Conservation (phyloP, 2,888 invertebrate genomes). For the Horisme vitalbata region DNA sequence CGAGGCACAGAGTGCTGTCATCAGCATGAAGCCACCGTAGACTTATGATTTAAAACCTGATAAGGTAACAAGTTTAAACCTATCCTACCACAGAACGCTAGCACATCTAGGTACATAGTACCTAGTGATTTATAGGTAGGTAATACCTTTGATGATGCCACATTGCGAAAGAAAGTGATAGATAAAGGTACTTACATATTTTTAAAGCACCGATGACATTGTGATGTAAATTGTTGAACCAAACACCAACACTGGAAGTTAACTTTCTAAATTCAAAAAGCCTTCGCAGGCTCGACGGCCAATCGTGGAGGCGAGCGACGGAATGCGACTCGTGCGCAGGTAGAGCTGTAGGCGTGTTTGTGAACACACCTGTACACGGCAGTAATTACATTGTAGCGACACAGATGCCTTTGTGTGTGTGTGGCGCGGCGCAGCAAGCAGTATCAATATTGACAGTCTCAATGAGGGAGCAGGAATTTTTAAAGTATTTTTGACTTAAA, state of each 20-base stretch:
- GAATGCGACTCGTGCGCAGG: conserved; percentile 81
- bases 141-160: conserved; percentile 15
- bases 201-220: conserved; percentile 45
- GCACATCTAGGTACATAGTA: neutral
- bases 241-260: conserved; percentile 47
- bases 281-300: conserved; percentile 68
- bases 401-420: conserved; percentile 40
- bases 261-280: conserved; percentile 73
- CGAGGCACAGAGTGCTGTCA: too few species aligned
- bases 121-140: neutral
- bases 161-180: conserved; percentile 9
- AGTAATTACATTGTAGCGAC: conserved; percentile 58
- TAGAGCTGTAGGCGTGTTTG: conserved; percentile 52
- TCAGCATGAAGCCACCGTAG: too few species aligned
- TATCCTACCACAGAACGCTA: neutral
- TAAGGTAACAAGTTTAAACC: conserved; percentile 6
- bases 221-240: conserved; percentile 31
- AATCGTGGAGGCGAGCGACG: conserved; percentile 70
- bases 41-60: conserved; percentile 12
- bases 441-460: conserved; percentile 31
- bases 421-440: conserved; percentile 29
- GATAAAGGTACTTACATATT: conserved; percentile 38
- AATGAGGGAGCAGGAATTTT: conserved; percentile 13
- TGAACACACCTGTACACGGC: conserved; percentile 52
- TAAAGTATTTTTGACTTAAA: conserved; percentile 1